Base-by-base conservation (phyloP, 35 echinoderm and acorn worm genomes). In the Heliocidaris tuberculata region DNA sequence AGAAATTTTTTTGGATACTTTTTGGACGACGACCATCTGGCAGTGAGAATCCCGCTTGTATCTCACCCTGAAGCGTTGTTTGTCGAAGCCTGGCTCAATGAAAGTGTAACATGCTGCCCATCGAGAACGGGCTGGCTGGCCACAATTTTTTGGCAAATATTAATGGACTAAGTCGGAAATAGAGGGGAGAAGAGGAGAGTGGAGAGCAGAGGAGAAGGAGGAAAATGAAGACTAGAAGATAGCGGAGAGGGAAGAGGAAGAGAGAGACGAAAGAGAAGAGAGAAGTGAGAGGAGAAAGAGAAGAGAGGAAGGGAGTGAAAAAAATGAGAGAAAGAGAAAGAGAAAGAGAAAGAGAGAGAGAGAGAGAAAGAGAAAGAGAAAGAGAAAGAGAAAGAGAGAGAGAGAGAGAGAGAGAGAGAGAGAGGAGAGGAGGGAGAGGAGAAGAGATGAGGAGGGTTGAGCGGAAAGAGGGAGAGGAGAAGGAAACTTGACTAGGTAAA, bases 101-200 rank as follows among this genome's bases (percentile, higher is more conserved):
- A 89, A 89, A 89, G 87, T 89, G 87, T 89, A 89, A 89, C 87
- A 89, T 48, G 87, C 87, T 89, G 87, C 87, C 87, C 47, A 89
- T 48, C 6, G 87, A 42, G 87, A 32, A 30, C 87, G 87, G n/a
- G n/a, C n/a, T n/a, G n/a, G 87, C 13, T 48, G 65, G 65, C 65
- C 65, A n/a, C 65, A 78, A 89, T 42, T 89, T 85, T 89, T 89
- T 24, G 31, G 87, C 87, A 89, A 89, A 89, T 89, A 89, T 89
- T 89, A 78, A 78, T 89, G 87, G 87, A 42, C 30, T n/a, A 30
- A 89, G 29, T 9, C 9, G 32, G 47, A 89, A 30, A 11, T 42
- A 15, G 86, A 48, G 47, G 32, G 5, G 32, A n/a, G 21, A 86
- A 13, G 32, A 89, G 87, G 31, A 89, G 87, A 78, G 65, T 78